A percentile compares a stretch with the other conserved stretches of the same genome.
Conservation (phyloP, 1,140 invertebrate genomes). For the Portunus trituberculatus region DNA sequence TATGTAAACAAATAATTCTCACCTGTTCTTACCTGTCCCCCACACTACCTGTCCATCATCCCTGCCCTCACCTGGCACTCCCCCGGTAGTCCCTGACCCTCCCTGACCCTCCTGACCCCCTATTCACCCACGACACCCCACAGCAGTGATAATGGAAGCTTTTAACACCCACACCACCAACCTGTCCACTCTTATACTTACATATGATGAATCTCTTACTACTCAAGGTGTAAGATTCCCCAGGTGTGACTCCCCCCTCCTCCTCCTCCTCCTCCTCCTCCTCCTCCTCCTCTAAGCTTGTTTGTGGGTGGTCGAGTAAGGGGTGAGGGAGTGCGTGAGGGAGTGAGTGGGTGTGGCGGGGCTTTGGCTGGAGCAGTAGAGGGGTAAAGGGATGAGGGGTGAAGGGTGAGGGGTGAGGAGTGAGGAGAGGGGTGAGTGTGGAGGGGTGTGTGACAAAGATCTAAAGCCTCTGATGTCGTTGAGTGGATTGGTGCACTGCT, state of each 20-base stretch:
- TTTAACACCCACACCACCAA: background rate
- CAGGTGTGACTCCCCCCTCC: background rate
- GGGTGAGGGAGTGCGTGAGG: background rate
- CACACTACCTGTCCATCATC: background rate
- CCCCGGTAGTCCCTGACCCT: background rate
- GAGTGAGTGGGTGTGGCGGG: background rate
- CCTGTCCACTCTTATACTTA: background rate
- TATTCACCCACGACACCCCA: background rate
- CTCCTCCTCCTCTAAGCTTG: background rate
- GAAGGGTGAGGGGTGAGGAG: too few relatives aligned
- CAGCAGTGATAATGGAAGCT: background rate
- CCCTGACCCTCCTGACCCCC: background rate
- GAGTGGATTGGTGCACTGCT: too few relatives aligned
- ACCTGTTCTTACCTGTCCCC: background rate
- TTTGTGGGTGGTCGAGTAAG: background rate
- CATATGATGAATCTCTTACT: background rate
- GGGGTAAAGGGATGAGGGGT: too few relatives aligned
- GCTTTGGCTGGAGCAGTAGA: too few relatives aligned
- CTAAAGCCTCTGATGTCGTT: too few relatives aligned
- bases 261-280: too few relatives aligned
- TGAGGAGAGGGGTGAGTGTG: too few relatives aligned
- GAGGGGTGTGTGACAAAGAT: too few relatives aligned
- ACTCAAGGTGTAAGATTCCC: background rate
- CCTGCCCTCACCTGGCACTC: background rate
- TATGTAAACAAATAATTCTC: background rate